Conservation (phyloP, 2,113 vertebrate genomes). For the Mus musculus region DNA sequence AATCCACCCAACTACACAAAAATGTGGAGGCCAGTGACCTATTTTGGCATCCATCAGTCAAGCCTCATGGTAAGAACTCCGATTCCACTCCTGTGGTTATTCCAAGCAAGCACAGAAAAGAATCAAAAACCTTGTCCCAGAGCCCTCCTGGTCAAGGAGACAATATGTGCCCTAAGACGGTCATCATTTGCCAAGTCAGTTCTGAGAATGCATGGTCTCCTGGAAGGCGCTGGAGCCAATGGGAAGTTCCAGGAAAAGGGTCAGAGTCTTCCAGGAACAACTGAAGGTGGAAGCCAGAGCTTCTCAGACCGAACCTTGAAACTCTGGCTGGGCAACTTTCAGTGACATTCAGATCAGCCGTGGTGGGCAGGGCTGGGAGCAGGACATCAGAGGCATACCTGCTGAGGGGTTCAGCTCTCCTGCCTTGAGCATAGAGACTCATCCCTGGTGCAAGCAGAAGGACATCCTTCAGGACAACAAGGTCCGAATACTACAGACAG, state of each 20-base stretch:
- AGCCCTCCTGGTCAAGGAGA: neutral
- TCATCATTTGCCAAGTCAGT: neutral
- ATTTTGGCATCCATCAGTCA: fast-evolving
- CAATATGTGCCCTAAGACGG: neutral
- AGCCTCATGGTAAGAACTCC: neutral
- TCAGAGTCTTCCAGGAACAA: neutral
- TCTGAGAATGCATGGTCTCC: neutral
- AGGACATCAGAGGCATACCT: no score
- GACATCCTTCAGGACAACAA: neutral
- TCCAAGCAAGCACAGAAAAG: neutral
- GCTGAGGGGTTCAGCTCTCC: neutral
- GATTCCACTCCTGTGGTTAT: no score
- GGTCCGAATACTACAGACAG: fast-evolving
- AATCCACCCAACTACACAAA: neutral
- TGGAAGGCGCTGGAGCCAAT: fast-evolving
- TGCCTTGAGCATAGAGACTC: neutral
- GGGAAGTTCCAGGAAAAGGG: neutral
- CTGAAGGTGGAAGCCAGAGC: neutral
- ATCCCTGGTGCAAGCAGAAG: no score
- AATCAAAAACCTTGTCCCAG: neutral
- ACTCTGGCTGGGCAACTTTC: neutral
- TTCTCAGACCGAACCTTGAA: neutral
- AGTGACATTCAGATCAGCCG: neutral
- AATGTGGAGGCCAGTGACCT: neutral
- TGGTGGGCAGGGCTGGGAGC: fast-evolving